Evolutionary conservation across 2,113 vertebrate genomes (phyloP).

Genomic region (Chionis minor): DNA sequence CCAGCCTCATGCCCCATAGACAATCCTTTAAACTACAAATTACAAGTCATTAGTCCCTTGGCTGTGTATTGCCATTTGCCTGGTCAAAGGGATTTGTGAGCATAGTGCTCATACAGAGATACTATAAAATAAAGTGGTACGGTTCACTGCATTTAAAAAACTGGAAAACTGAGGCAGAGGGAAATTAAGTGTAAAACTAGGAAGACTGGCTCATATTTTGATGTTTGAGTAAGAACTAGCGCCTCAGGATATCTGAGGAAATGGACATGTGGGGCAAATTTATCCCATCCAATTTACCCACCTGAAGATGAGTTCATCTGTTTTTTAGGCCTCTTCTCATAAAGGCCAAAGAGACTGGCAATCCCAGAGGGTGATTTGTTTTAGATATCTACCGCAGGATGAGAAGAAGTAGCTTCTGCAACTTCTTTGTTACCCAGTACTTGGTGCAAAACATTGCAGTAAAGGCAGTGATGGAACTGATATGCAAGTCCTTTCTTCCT

Average conservation of each 20-base stretch:
- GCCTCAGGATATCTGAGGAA: neutral
- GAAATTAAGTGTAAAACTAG: neutral
- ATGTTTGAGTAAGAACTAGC: neutral
- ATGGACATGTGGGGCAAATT: neutral
- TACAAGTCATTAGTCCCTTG: neutral
- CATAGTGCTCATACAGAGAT: neutral
- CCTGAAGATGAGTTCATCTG: neutral
- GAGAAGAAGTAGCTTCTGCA: neutral
- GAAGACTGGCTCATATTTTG: neutral
- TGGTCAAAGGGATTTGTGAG: neutral
- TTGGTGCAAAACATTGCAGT: neutral
- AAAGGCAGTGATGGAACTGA: neutral
- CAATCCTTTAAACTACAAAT: neutral
- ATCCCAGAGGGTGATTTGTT: neutral
- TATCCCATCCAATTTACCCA: neutral
- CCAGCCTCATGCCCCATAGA: neutral
- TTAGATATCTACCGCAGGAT: neutral
- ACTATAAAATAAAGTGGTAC: neutral
- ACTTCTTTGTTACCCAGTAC: neutral
- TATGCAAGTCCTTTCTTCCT: neutral
- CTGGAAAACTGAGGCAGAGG: neutral
- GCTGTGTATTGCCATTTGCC: rapidly evolving
- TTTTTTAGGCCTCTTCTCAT: neutral
- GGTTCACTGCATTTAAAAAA: neutral
- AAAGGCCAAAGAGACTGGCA: neutral